Base-by-base conservation (phyloP, 2,113 vertebrate species). In the Tricholaema leucomelas region DNA sequence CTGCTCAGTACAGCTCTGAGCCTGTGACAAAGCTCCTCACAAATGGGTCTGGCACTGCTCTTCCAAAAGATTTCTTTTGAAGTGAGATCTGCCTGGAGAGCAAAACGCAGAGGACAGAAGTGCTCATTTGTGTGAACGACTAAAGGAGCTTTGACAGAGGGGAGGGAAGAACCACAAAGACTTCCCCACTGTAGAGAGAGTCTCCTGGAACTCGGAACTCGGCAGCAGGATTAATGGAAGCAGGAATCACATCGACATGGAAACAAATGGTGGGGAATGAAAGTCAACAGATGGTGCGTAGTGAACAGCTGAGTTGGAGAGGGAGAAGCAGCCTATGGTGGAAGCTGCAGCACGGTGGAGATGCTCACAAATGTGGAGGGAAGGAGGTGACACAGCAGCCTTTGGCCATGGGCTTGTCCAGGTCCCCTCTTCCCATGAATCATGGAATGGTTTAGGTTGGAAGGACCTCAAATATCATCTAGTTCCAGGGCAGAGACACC, bases 201-300 rank as follows among this genome's bases (percentile, higher is more conserved):
- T 25, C 35, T 9, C 52, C 0, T 2, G 81, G 52, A 71, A 11
- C 3, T 18, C 60, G 72, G 31, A 16, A 6, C 23, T 8, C 38
- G 10, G 55, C 46, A 46, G 76, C 31, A 3, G 73, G 12, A 50
- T 42, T 15, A 16, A 72, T 9, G 74, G 18, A 71, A 87, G 87
- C 27, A 72, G 33, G 56, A 76, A 89, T 35, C 31, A 8, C 70
- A 72, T 2, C 2, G 1, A 13, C 2, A 6, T 10, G 55, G 65
- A 80, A 90, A 44, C 50, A 78, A 63, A 63, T 15, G 5, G 18
- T 1, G 67, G 90, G 60, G 9, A 67, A 71, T 6, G 15, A 19
- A 58, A 77, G 48, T 9, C 94, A 56, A 23, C 92, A 96, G 95
- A 90, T 77, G 96, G 91, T 25, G 61, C 73, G 40, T 24, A 27